Conservation (phyloP, 2,888 invertebrate species). For the Metacarcinus magister region DNA sequence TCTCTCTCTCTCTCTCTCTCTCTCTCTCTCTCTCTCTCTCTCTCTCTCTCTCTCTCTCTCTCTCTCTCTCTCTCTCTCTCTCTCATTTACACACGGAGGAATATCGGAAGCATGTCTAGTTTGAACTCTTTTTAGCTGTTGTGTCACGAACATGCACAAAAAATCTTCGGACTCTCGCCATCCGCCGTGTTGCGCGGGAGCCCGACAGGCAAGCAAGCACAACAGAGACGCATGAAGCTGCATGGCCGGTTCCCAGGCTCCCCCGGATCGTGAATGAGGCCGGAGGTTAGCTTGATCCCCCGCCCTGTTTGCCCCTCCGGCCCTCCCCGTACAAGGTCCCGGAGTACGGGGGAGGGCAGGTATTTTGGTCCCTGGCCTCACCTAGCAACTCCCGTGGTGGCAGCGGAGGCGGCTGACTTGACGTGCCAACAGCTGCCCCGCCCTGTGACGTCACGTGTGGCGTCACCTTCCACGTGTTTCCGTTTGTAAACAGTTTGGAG, state of each 20-base stretch:
- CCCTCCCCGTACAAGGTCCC: conserved; percentile 9
- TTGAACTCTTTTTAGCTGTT: neutral
- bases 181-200: neutral
- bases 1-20: neutral
- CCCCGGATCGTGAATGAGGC: conserved; percentile 41
- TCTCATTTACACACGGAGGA: neutral
- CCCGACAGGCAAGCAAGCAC: neutral
- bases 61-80: neutral
- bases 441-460: conserved; percentile 69
- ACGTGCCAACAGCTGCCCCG: conserved; percentile 65
- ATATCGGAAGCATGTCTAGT: conserved; percentile 21
- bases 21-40: neutral
- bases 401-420: conserved; percentile 13
- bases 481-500: conserved; percentile 72
- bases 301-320: neutral
- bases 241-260: neutral
- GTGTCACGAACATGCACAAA: neutral
- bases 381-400: conserved; percentile 66
- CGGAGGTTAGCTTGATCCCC: neutral
- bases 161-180: neutral
- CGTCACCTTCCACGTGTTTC: conserved; percentile 74
- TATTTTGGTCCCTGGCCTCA: conserved; percentile 65
- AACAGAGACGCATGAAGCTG: neutral
- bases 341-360: conserved; percentile 50
- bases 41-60: neutral